Conservation (phyloP, 2,888 invertebrate species). For the Limnephilus lunatus region DNA sequence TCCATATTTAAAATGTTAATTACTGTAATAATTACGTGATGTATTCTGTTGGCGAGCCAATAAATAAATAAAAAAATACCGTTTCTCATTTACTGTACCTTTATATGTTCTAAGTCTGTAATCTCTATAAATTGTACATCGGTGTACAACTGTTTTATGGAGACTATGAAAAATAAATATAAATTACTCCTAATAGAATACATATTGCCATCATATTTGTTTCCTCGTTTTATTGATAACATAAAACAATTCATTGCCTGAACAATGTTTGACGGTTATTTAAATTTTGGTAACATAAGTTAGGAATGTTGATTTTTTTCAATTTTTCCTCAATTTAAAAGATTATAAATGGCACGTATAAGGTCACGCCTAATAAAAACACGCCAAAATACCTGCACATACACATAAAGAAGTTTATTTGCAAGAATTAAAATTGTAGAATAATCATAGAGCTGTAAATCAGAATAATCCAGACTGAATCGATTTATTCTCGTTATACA, state of each 20-base stretch:
- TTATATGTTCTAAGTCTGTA: too few relatives aligned
- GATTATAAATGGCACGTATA: background rate
- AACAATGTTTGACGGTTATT: background rate
- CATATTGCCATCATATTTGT: too few relatives aligned
- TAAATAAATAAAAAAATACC: too few relatives aligned
- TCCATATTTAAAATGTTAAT: too few relatives aligned
- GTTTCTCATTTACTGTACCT: too few relatives aligned
- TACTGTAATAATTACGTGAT: too few relatives aligned
- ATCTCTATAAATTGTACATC: too few relatives aligned
- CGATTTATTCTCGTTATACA: background rate
- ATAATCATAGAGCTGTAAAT: background rate
- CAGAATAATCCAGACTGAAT: background rate
- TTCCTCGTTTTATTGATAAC: background rate
- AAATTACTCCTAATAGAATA: too few relatives aligned
- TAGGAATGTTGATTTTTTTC: background rate
- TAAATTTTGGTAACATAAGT: background rate
- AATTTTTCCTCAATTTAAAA: background rate
- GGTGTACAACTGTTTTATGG: too few relatives aligned
- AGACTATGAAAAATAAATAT: too few relatives aligned
- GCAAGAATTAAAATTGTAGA: background rate
- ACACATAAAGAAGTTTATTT: background rate
- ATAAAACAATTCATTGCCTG: background rate
- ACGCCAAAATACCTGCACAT: background rate
- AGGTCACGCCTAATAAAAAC: background rate
- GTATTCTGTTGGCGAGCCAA: too few relatives aligned